phyloP scores from a whole-genome alignment of 2,113 vertebrate species.

The Platysteira castanea region DNA sequence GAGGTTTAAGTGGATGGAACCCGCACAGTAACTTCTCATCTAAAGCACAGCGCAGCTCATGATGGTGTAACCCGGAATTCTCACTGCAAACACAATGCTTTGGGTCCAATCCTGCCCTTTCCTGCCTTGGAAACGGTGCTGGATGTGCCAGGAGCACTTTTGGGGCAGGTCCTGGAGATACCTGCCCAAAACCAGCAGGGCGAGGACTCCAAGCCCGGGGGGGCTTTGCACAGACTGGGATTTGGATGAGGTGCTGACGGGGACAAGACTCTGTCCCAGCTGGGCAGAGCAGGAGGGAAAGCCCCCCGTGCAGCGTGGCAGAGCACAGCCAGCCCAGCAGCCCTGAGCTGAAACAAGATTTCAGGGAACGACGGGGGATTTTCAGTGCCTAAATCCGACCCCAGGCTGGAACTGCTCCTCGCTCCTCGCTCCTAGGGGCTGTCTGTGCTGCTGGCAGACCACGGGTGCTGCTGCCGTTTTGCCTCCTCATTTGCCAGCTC shows the following conservation, averaged over 20 bases:
- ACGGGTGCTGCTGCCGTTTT: background rate
- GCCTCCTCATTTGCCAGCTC: background rate
- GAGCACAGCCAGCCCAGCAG: fast-evolving
- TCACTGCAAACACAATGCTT: background rate
- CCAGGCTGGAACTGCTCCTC: background rate
- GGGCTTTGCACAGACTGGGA: background rate
- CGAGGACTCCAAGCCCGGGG: fast-evolving
- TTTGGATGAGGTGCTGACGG: background rate
- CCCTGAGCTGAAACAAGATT: background rate
- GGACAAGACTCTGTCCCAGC: background rate
- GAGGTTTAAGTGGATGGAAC: slow-evolving; percentile 43
- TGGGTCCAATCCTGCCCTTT: background rate
- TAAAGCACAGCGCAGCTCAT: background rate
- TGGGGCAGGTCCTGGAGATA: background rate
- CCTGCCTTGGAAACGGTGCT: background rate
- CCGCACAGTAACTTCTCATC: background rate
- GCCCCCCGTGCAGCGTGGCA: fast-evolving
- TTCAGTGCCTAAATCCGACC: background rate
- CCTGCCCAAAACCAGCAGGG: background rate
- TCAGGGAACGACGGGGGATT: background rate
- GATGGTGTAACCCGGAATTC: background rate
- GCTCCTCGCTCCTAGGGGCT: too few relatives aligned
- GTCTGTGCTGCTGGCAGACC: background rate
- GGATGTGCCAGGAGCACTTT: background rate
- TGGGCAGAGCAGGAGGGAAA: background rate